Evolutionary conservation across 2,888 invertebrate genomes (phyloP).

Genomic region (Nebria salina): DNA sequence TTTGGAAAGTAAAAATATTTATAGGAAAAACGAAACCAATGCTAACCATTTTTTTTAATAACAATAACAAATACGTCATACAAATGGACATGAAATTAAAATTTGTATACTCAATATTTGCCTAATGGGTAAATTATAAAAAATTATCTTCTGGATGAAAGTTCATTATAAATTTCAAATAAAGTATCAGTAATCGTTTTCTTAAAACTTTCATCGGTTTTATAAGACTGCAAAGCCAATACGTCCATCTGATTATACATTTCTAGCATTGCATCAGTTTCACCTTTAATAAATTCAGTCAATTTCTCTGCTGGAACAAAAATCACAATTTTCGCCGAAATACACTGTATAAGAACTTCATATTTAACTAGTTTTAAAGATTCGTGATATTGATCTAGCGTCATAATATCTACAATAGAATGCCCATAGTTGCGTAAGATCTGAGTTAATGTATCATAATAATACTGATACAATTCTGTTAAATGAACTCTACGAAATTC

Average conservation of each 20-base stretch:
- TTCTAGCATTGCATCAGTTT: neutral
- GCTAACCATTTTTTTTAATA: too few relatives aligned
- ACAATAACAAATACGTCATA: too few relatives aligned
- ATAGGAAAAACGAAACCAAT: too few relatives aligned
- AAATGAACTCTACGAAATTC: slow-evolving; percentile 52
- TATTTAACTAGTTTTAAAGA: neutral
- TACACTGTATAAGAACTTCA: slow-evolving; percentile 7
- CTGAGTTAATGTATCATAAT: slow-evolving; percentile 52
- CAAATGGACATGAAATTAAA: too few relatives aligned
- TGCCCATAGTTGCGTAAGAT: slow-evolving; percentile 29
- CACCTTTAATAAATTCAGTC: neutral
- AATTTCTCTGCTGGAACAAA: slow-evolving; percentile 2
- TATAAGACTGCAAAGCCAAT: neutral
- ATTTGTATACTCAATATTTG: too few relatives aligned
- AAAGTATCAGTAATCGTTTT: slow-evolving; percentile 10
- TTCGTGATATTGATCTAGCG: slow-evolving; percentile 21
- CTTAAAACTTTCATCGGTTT: slow-evolving; percentile 10
- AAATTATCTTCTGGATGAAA: neutral
- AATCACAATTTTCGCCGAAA: neutral
- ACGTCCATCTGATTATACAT: neutral
- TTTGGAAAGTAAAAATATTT: too few relatives aligned
- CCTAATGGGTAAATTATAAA: too few relatives aligned
- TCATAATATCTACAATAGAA: slow-evolving; percentile 48
- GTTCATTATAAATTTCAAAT: slow-evolving; percentile 13
- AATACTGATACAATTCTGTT: slow-evolving; percentile 53